Base-by-base conservation (phyloP, 2,888 invertebrate species). In the Heliconius hortense region DNA sequence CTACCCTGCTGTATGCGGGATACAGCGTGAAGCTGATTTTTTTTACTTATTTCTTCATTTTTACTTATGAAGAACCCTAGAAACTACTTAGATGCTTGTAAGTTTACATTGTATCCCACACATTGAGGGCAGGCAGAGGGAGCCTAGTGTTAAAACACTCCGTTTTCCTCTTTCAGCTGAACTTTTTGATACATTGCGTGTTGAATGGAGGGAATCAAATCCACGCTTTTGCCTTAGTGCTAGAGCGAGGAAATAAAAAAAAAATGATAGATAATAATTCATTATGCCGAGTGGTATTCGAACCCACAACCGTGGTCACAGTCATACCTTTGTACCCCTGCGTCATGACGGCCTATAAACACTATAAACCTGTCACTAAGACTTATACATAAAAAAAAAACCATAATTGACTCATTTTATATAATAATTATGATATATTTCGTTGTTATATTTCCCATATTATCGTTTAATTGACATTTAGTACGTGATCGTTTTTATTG, bases 401-500 rank as follows among this genome's bases (percentile, higher is more conserved):
- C 24, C 13, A 39, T 69, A 35, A 69, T 56, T 69, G 56, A 69
- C 31, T 31, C 69, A 56, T 56, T 69, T 56, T 56, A 35, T 69
- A 35, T 56, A 56, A 35, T 69, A 56, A 69, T 56, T n/a, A 56
- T 31, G 7, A 35, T 7, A n/a, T 31, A 2, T 21, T 31, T 69
- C 56, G 53, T 69, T 69, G 15, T n/a, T 15, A n/a, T 21, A 21
- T 56, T 28, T 68, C 28, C 56, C 35, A 56, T 69, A 35, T 69
- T 35, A 69, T 35, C 56, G 15, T 31, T 56, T 31, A 31, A 31
- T 56, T n/a, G 56, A 15, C 69, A 69, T 66, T 66, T 24, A 39
- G 39, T 66, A 18, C 66, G 66, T 66, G 66, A 43, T 66, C 26
- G n/a, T 71, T 74, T 75, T 75, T 75, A 26, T 69, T 68, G 60